Conservation (phyloP, 1,140 invertebrate species). For the Planococcus citri region DNA sequence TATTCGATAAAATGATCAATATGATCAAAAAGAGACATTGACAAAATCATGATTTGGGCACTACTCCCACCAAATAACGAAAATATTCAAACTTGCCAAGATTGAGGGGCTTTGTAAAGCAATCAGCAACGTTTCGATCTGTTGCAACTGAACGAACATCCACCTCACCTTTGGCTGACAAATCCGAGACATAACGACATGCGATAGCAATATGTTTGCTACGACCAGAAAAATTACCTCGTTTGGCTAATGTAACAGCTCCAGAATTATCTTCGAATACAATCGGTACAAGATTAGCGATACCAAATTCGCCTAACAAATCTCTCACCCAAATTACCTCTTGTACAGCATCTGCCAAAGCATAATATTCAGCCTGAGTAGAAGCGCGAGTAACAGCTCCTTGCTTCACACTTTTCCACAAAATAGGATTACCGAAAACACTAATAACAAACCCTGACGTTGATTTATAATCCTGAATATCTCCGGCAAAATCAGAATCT, state of each 20-base stretch:
- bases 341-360: conserved; percentile 28
- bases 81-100: neutral
- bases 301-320: neutral
- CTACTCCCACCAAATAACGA: no score
- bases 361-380: conserved; percentile 31
- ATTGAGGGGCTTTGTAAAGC: neutral
- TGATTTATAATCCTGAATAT: conserved; percentile 31
- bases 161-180: neutral
- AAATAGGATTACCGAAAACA: conserved; percentile 26
- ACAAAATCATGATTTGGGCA: no score
- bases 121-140: neutral
- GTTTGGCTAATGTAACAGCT: neutral
- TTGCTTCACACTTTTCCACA: conserved; percentile 30
- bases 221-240: neutral
- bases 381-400: conserved; percentile 28
- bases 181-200: neutral
- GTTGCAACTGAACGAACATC: neutral
- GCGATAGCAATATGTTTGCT: neutral
- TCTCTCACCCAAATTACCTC: conserved; percentile 24
- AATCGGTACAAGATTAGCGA: neutral
- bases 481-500: conserved; percentile 33
- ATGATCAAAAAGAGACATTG: no score
- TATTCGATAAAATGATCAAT: no score
- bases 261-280: neutral
- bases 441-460: conserved; percentile 29